These are phyloP conservation scores for Athalia circularis DNA, from an alignment of 2,888 invertebrate genomes.

Conservation along the genomic window DNA sequence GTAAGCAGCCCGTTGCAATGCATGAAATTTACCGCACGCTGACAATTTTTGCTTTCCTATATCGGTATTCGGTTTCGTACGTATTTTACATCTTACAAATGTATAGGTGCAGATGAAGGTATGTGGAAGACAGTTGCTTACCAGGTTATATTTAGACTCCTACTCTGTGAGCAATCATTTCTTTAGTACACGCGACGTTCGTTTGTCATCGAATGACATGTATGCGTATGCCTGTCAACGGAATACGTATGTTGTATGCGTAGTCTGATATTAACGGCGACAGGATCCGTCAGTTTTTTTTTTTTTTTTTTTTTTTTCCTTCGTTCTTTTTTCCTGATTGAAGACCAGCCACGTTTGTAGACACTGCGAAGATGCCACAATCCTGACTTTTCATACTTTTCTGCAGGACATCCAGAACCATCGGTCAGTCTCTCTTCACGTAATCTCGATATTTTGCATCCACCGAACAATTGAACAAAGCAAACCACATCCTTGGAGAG, in stretches of 20 bases:
- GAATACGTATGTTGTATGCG: not conserved
- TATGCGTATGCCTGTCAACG: slow-evolving; percentile 24
- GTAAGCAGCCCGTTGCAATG: too few species aligned
- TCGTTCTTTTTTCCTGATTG: not conserved
- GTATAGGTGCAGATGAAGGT: too few species aligned
- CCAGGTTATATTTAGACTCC: too few species aligned
- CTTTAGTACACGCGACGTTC: slow-evolving; percentile 26
- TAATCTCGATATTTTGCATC: not conserved
- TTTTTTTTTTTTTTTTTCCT: not conserved
- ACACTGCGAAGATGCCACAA: not conserved
- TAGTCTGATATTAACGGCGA: not conserved
- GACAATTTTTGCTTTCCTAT: too few species aligned
- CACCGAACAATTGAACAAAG: not conserved
- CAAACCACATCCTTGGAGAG: slow-evolving; percentile 14
- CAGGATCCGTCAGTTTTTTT: not conserved
- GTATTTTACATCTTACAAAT: too few species aligned
- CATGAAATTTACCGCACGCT: too few species aligned
- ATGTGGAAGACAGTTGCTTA: too few species aligned
- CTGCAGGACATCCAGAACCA: not conserved
- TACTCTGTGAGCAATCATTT: slow-evolving; percentile 5
- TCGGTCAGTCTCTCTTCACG: not conserved
- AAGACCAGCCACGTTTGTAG: not conserved
- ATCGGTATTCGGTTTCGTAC: too few species aligned
- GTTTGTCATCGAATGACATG: slow-evolving; percentile 41
- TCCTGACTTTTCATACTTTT: not conserved